Percentiles rank a stretch among this genome's conserved stretches.
These are phyloP conservation scores for Lumbricus terrestris DNA, from an alignment of 2,888 invertebrate species.

Conservation along the genomic window DNA sequence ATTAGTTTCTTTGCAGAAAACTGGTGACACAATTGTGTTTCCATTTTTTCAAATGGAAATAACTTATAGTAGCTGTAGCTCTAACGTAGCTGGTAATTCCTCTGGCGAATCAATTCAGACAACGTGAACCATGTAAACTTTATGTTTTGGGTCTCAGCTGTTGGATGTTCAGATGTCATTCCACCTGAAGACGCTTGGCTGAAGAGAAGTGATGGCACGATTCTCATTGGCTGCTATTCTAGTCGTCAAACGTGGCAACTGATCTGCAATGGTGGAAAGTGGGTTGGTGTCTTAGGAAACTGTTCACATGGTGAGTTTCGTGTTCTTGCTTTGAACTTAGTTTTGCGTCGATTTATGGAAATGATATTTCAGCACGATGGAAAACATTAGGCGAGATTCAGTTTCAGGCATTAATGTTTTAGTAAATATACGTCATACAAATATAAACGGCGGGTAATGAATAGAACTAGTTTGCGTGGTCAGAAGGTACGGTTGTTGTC, in stretches of 20 bases:
- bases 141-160: neutral
- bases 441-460: neutral
- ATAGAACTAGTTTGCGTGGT: neutral
- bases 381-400: neutral
- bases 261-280: constrained; percentile 11
- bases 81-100: neutral
- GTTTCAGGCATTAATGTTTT: neutral
- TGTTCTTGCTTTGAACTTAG: neutral
- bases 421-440: neutral
- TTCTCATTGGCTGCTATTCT: constrained; percentile 20
- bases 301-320: constrained; percentile 10
- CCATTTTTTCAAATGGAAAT: neutral
- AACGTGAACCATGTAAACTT: neutral
- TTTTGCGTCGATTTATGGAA: neutral
- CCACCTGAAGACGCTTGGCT: constrained; percentile 24
- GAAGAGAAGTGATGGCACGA: constrained; percentile 9
- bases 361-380: neutral
- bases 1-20: neutral
- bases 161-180: constrained; percentile 20
- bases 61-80: neutral
- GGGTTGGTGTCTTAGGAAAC: constrained; percentile 27
- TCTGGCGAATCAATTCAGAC: neutral
- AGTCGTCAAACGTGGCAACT: constrained; percentile 23
- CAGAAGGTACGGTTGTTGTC: neutral
- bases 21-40: neutral